These are phyloP conservation scores for Timema cristinae DNA, from an alignment of 2,888 invertebrate genomes.

Conservation along the genomic window DNA sequence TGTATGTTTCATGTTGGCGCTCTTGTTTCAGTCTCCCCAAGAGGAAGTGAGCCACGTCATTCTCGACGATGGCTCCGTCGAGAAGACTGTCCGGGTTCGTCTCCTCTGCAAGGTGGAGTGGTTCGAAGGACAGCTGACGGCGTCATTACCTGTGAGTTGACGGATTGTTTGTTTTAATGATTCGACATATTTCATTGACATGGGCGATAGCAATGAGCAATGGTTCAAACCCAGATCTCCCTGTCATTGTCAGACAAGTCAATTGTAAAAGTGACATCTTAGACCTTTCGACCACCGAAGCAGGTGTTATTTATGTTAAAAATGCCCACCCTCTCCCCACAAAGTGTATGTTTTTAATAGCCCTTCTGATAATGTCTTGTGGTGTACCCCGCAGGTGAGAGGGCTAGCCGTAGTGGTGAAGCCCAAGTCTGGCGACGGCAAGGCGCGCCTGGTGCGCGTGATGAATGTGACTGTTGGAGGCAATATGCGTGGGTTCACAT, in stretches of 20 bases:
- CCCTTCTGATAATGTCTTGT: too few relatives aligned
- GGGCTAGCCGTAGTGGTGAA: constrained; percentile 50
- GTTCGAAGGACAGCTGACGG: constrained; percentile 60
- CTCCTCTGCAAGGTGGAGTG: constrained; percentile 65
- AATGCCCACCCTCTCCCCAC: too few relatives aligned
- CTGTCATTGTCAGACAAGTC: too few relatives aligned
- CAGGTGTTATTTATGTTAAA: too few relatives aligned
- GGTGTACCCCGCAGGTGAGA: constrained; percentile 48
- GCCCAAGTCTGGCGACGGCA: constrained; percentile 45
- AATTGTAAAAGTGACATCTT: too few relatives aligned
- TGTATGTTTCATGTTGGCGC: background rate
- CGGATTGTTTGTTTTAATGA: too few relatives aligned
- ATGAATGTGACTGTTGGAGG: constrained; percentile 57
- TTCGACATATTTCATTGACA: too few relatives aligned
- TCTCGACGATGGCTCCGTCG: constrained; percentile 45
- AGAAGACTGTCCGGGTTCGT: constrained; percentile 59
- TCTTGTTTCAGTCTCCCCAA: constrained; percentile 48
- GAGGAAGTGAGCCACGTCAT: constrained; percentile 47
- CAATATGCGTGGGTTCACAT: constrained; percentile 54
- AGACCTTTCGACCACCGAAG: too few relatives aligned
- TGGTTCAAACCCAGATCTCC: too few relatives aligned
- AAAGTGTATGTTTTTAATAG: too few relatives aligned
- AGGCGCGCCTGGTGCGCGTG: constrained; percentile 53
- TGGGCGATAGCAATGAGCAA: too few relatives aligned
- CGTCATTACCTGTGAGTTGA: constrained; percentile 39